Evolutionary conservation across 1,140 invertebrate species (phyloP).

Genomic region (Gryllus bimaculatus): DNA sequence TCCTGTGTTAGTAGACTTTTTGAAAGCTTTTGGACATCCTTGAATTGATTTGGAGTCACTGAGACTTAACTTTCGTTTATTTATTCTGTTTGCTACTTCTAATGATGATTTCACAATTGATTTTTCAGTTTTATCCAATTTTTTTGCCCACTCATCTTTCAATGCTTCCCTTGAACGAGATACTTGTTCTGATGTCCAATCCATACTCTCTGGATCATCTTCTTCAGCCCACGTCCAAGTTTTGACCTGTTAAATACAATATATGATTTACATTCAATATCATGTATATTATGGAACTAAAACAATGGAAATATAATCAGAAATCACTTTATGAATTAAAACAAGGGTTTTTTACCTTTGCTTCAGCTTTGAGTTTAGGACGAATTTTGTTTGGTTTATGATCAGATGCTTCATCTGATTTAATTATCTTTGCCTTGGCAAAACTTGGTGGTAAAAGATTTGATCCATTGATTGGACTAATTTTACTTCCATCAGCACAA

Average conservation of each 20-base stretch:
- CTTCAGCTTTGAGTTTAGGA: slow-evolving; percentile 49
- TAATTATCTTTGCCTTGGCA: background rate
- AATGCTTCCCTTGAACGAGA: background rate
- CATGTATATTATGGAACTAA: background rate
- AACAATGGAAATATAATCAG: background rate
- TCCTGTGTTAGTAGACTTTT: background rate
- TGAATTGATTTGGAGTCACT: background rate
- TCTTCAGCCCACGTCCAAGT: slow-evolving; percentile 3
- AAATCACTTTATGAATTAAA: background rate
- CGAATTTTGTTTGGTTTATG: slow-evolving; percentile 27
- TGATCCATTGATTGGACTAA: background rate
- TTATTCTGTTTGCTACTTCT: background rate
- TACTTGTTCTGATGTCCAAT: background rate
- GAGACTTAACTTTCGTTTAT: slow-evolving; percentile 6
- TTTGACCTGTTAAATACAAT: background rate
- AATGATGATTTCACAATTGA: background rate
- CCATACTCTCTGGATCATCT: background rate
- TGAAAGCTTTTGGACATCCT: background rate
- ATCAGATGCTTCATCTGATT: background rate
- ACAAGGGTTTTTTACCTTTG: slow-evolving; percentile 42
- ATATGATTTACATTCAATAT: background rate
- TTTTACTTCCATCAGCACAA: background rate
- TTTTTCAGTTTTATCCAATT: slow-evolving; percentile 9
- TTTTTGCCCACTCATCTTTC: background rate
- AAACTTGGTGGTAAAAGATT: too few species aligned